Percentiles rank a stretch among this genome's conserved stretches.
Conservation (phyloP, 2,113 vertebrate species). For the Sceloporus tristichus region DNA sequence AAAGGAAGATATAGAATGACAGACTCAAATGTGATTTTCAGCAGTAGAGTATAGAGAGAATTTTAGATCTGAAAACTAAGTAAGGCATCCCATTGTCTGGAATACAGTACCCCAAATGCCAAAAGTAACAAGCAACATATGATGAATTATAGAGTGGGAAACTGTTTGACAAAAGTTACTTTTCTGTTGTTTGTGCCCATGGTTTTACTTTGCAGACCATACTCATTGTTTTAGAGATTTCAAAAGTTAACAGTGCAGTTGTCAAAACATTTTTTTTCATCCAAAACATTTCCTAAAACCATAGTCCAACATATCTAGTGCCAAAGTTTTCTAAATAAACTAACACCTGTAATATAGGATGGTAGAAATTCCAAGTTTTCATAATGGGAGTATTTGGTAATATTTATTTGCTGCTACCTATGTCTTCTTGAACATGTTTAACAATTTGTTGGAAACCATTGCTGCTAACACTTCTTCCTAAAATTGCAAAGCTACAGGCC, state of each 20-base stretch:
- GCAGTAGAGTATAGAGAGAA: constrained; percentile 29
- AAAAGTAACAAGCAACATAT: constrained; percentile 1
- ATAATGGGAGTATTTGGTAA: neutral
- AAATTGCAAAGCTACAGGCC: neutral
- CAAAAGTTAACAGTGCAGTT: neutral
- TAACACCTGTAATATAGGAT: neutral
- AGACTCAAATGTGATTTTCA: constrained; percentile 40
- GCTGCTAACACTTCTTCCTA: neutral
- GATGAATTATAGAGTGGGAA: constrained; percentile 9
- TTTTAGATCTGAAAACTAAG: constrained; percentile 35
- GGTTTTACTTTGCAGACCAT: neutral
- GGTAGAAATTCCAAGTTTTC: constrained; percentile 1
- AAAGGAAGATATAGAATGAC: constrained; percentile 72
- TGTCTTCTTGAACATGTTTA: neutral
- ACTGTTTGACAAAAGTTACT: neutral
- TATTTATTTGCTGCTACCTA: neutral
- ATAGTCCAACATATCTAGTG: neutral
- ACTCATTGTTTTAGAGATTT: neutral
- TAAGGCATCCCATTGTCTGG: constrained; percentile 44
- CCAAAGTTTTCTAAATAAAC: neutral
- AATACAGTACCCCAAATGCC: constrained; percentile 17
- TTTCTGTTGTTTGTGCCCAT: neutral
- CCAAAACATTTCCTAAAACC: neutral
- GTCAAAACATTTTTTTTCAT: neutral
- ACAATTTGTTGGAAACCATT: neutral